These are phyloP conservation scores for Nasonia giraulti DNA, from an alignment of 1,140 invertebrate species.

Conservation along the genomic window DNA sequence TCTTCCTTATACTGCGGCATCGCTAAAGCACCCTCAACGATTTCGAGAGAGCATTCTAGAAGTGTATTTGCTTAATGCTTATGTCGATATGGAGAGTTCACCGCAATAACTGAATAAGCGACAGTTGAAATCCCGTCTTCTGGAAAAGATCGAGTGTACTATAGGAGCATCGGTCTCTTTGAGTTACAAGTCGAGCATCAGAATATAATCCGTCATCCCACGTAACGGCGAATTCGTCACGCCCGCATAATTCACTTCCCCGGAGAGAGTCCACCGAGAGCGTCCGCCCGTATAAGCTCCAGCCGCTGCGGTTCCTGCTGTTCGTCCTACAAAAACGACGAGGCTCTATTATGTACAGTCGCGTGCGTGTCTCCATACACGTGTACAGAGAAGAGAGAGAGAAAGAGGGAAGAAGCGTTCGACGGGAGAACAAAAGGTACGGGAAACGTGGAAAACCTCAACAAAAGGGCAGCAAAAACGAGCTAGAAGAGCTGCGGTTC, in stretches of 20 bases:
- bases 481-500: neutral
- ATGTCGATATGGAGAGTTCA: no score
- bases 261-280: neutral
- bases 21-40: neutral
- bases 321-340: neutral
- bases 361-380: neutral
- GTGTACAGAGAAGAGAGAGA: neutral
- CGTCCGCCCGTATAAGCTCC: no score
- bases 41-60: neutral
- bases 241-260: neutral
- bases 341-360: neutral
- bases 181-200: neutral
- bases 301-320: neutral
- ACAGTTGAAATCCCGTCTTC: no score
- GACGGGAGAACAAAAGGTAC: neutral
- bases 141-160: neutral
- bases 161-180: neutral
- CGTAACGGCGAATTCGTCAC: neutral
- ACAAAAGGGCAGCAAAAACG: neutral
- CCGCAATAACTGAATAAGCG: neutral
- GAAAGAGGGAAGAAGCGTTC: neutral
- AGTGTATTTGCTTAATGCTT: neutral
- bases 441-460: neutral
- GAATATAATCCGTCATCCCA: neutral
- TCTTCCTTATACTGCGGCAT: neutral